Evolutionary conservation across 2,113 vertebrate species (phyloP), one percentile per base, ranked within the genome.

Genomic region (Oreochromis tanganicae): DNA sequence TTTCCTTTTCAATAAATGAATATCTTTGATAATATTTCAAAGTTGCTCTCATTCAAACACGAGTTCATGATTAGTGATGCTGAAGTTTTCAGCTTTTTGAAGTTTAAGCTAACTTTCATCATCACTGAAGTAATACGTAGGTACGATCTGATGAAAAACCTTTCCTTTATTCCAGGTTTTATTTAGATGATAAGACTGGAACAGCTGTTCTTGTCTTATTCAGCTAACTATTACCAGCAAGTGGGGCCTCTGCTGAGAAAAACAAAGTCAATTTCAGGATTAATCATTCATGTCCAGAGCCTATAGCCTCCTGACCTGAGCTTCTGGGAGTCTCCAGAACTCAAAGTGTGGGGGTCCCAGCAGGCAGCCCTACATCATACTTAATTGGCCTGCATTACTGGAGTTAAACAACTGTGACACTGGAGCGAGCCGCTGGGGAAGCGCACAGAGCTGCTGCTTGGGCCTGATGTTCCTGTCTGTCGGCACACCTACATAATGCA

Each of bases 1-100:
- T 93, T 92, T 94, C 89, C 85, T 96, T 95, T 95, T 85, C 85
- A 95, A 95, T 95, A 95, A 95, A 96, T 92, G 78, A 95, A 88
- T 91, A 94, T 95, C 89, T 94, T 95, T 95, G 91, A 92, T 95
- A 95, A 91, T 92, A 95, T 85, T 93, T 81, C 12, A 34, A 73
- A 84, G 84, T 87, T 84, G 24, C 81, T 91, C 88, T 88, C 91
- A 86, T 93, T 90, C 83, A 84, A 91, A 90, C 86, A 63, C 43
- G 3, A 27, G 55, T 86, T 91, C 50, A 21, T 54, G 55, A 80
- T 52, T 36, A 71, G 43, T 9, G 12, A 54, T 81, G 24, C 24
- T 81, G 16, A 63, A 38, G 84, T 81, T 46, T 81, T 10, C 24
- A 4, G 24, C 83, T 9, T 87, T 87, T 91, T 91, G 82, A 89